Conservation (phyloP, 2,888 invertebrate genomes). For the Ferrisia virgata region DNA sequence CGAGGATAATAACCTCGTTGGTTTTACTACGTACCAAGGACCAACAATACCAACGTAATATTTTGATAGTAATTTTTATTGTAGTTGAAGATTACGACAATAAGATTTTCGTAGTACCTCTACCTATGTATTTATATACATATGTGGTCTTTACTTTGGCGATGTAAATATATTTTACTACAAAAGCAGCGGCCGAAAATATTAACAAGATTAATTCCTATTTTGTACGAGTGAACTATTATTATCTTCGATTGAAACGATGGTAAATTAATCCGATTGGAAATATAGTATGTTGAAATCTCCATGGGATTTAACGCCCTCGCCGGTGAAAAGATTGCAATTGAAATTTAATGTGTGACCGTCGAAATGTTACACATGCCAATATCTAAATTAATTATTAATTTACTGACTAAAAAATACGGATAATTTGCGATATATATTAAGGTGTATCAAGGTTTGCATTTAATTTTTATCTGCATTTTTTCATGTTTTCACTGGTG, state of each 20-base stretch:
- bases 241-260: not conserved
- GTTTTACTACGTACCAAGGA: not conserved
- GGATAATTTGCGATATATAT: too few relatives aligned
- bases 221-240: not conserved
- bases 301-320: conserved; percentile 13
- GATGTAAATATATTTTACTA: not conserved
- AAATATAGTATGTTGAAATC: not conserved
- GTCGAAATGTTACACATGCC: not conserved
- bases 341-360: not conserved
- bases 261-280: not conserved
- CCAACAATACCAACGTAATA: too few relatives aligned
- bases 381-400: not conserved
- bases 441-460: not conserved
- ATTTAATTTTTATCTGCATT: conserved; percentile 20
- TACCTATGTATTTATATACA: too few relatives aligned
- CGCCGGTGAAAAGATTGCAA: not conserved
- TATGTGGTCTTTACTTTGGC: too few relatives aligned
- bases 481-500: not conserved
- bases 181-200: not conserved
- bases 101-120: too few relatives aligned
- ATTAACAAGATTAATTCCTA: not conserved
- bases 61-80: not conserved
- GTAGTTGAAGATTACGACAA: not conserved
- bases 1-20: not conserved
- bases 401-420: not conserved